Conservation (phyloP, 2,113 vertebrate species). For the Gallinago jamesoni region DNA sequence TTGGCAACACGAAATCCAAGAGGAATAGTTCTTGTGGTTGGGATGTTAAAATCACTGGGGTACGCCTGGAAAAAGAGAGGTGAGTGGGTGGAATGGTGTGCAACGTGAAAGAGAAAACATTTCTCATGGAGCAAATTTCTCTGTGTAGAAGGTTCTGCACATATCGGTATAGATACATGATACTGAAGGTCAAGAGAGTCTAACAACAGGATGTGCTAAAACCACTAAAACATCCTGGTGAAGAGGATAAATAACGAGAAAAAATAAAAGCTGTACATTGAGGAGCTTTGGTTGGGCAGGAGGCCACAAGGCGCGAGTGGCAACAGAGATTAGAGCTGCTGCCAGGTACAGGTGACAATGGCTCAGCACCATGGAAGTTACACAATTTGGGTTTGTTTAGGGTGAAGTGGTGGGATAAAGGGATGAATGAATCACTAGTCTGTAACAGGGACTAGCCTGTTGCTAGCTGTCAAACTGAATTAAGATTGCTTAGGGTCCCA, state of each 20-base stretch:
- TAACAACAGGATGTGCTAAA: background rate
- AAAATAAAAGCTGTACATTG: background rate
- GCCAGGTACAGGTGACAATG: background rate
- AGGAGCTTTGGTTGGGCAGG: background rate
- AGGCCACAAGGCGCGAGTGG: background rate
- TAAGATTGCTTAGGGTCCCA: background rate
- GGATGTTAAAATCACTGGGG: background rate
- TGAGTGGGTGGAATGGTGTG: background rate
- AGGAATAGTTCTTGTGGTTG: background rate
- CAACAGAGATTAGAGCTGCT: background rate
- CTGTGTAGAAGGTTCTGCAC: background rate
- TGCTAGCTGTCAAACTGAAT: background rate
- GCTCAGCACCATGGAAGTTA: background rate
- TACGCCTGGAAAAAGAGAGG: background rate
- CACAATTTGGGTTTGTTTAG: background rate
- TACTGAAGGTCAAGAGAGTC: background rate
- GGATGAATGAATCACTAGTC: background rate
- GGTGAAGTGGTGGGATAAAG: background rate
- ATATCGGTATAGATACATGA: rapidly evolving
- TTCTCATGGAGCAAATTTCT: background rate
- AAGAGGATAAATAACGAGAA: background rate
- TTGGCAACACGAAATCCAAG: background rate
- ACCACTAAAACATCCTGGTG: background rate
- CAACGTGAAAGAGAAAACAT: background rate
- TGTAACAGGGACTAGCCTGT: background rate